A percentile compares a stretch with the other conserved stretches of the same genome.
Evolutionary conservation across 2,797 vertebrate genomes (phyloP).

Genomic region (Phrynocephalus guinanensis): DNA sequence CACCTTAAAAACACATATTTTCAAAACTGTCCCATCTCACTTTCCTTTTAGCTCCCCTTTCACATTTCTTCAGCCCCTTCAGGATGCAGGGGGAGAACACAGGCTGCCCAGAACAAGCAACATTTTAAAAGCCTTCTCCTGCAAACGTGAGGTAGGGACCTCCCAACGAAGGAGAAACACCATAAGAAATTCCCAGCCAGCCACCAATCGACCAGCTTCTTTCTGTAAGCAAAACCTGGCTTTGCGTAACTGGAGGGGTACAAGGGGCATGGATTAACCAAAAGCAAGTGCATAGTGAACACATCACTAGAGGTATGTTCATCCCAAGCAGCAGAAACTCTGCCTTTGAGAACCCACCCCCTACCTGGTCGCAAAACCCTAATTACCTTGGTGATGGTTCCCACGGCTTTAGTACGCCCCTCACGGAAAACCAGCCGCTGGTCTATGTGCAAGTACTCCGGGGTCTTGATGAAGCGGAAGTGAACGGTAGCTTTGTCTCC

Average conservation of each 20-base stretch:
- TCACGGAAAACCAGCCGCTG: constrained; percentile 95
- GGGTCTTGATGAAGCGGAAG: constrained; percentile 97
- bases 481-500: constrained; percentile 96
- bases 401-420: constrained; percentile 94
- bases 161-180: no score
- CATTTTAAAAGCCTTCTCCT: no score
- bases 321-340: not conserved
- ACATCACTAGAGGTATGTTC: not conserved
- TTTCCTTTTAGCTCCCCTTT: no score
- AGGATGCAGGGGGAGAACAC: no score
- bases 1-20: no score
- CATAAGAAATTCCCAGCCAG: no score
- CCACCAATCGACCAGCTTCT: no score
- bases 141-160: no score
- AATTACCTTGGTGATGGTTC: constrained; percentile 93
- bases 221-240: no score
- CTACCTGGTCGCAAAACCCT: not conserved
- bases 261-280: not conserved
- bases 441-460: constrained; percentile 92
- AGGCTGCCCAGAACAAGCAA: no score
- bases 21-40: no score
- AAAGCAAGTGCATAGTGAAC: not conserved
- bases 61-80: no score
- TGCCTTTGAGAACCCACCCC: not conserved
- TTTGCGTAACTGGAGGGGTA: not conserved